Conservation (phyloP, 1,140 invertebrate genomes). For the Drosophila ironensis region DNA sequence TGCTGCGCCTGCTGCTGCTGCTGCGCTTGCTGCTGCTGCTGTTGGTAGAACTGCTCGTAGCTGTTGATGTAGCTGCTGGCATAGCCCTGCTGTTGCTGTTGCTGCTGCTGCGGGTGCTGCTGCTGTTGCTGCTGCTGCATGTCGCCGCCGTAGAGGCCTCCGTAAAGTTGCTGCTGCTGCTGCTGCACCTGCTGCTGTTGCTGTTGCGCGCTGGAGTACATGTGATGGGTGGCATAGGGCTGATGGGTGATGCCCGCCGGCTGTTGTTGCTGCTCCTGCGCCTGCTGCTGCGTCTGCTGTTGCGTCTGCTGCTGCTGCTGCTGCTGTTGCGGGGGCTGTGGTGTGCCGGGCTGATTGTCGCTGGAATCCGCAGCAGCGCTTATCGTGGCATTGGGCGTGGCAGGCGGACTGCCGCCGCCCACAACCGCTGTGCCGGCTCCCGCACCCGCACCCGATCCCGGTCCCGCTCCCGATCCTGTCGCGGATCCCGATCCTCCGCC, state of each 20-base stretch:
- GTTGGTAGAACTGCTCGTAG: constrained; percentile 81
- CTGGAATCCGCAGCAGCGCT: constrained; percentile 81
- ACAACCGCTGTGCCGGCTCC: constrained; percentile 10
- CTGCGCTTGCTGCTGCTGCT: constrained; percentile 71
- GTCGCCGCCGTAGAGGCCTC: constrained; percentile 86
- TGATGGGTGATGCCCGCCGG: constrained; percentile 80
- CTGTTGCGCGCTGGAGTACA: constrained; percentile 37
- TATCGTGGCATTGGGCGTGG: constrained; percentile 68
- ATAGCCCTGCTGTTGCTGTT: constrained; percentile 46
- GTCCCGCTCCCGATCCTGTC: too few relatives aligned
- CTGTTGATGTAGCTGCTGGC: constrained; percentile 74
- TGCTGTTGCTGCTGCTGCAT: constrained; percentile 81
- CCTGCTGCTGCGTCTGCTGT: constrained; percentile 58
- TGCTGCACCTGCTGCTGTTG: constrained; percentile 51
- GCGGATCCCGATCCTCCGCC: constrained; percentile 8
- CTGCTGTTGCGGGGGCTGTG: constrained; percentile 64
- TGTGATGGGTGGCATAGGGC: constrained; percentile 66
- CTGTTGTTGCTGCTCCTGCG: constrained; percentile 38
- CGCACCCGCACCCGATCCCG: background rate
- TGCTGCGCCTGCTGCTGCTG: constrained; percentile 66
- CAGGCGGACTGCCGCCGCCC: constrained; percentile 49
- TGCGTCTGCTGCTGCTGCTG: constrained; percentile 39
- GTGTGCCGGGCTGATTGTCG: constrained; percentile 81
- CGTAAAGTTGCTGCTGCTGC: too few relatives aligned
- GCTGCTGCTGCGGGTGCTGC: constrained; percentile 58